Percentiles rank a stretch among this genome's conserved stretches.
Conservation (phyloP, 2,888 invertebrate species). For the Nematopogon swammerdamellus region DNA sequence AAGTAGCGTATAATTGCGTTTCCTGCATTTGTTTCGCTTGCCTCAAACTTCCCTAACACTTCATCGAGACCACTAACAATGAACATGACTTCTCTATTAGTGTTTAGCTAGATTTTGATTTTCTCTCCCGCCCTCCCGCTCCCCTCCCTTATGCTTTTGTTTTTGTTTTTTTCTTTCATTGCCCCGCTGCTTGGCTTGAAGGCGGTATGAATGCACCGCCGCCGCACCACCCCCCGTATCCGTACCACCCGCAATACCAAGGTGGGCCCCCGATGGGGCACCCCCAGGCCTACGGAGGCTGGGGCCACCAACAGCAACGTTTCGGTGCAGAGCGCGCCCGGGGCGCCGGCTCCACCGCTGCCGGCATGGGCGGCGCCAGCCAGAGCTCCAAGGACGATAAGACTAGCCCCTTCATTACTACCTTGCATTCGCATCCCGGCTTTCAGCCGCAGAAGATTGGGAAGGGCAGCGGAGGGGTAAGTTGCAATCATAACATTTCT, state of each 20-base stretch:
- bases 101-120: conserved; percentile 15
- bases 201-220: conserved; percentile 58
- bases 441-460: conserved; percentile 94
- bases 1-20: no score
- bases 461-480: conserved; percentile 61
- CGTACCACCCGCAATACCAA: conserved; percentile 52
- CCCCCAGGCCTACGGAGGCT: conserved; percentile 21
- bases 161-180: conserved; percentile 51
- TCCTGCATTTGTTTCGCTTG: neutral
- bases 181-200: conserved; percentile 53
- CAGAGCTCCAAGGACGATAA: conserved; percentile 54
- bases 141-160: conserved; percentile 48
- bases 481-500: no score
- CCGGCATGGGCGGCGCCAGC: conserved; percentile 18
- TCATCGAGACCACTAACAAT: neutral
- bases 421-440: conserved; percentile 86
- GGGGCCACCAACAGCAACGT: conserved; percentile 31
- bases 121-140: conserved; percentile 30
- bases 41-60: neutral
- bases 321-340: conserved; percentile 50
- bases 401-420: conserved; percentile 83
- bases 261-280: conserved; percentile 28
- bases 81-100: neutral
- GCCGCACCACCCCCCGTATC: conserved; percentile 52
- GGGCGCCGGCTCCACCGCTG: conserved; percentile 22